These are phyloP conservation scores for Equus quagga DNA, from an alignment of 2,113 vertebrate species.

Conservation along the genomic window DNA sequence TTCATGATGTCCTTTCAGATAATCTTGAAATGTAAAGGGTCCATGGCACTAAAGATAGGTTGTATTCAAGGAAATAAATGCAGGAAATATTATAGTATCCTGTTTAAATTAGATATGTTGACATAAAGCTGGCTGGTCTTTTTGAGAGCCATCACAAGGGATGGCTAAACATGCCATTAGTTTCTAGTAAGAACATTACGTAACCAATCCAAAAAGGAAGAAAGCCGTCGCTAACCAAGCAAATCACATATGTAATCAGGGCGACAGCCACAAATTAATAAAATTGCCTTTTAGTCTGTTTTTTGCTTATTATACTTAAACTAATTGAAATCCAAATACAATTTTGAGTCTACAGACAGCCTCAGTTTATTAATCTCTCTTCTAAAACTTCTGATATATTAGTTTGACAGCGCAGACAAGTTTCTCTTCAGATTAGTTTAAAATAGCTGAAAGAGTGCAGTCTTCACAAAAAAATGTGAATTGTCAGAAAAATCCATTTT, in stretches of 20 bases:
- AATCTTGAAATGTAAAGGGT: background rate
- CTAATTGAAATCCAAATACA: background rate
- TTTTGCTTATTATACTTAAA: background rate
- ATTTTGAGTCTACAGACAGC: background rate
- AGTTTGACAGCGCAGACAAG: background rate
- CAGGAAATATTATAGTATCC: background rate
- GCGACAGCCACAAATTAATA: background rate
- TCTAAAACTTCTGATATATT: background rate
- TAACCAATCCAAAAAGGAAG: background rate
- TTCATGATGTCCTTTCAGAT: background rate
- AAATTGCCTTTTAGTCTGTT: background rate
- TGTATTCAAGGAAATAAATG: background rate
- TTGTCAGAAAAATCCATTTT: background rate
- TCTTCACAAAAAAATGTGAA: background rate
- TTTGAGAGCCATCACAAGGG: background rate
- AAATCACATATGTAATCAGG: background rate
- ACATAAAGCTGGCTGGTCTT: background rate
- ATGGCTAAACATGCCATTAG: background rate
- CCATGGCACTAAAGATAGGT: background rate
- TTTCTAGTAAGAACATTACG: background rate
- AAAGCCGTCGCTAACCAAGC: background rate
- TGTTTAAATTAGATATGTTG: background rate
- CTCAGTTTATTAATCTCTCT: background rate
- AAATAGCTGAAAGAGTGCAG: background rate
- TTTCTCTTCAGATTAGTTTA: background rate